A percentile compares a stretch with the other conserved stretches of the same genome.
Evolutionary conservation across 2,797 vertebrate species (phyloP).

Genomic region (Sebastes nivosus): DNA sequence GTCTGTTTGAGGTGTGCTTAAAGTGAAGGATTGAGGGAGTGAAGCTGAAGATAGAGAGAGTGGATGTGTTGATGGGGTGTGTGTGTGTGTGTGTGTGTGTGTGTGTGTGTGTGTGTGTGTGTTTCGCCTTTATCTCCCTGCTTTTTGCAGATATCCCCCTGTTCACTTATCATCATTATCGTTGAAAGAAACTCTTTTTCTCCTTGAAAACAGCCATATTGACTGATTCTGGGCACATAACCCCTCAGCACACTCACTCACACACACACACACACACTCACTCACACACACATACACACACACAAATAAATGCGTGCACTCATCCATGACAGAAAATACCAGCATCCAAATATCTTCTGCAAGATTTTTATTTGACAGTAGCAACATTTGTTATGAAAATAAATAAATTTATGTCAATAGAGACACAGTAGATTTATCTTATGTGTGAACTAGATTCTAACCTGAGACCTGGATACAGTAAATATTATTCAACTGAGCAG

Average conservation of each 20-base stretch:
- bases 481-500: not conserved
- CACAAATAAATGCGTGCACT: not conserved
- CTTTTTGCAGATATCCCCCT: not conserved
- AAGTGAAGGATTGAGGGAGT: conserved; percentile 23
- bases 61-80: conserved; percentile 7
- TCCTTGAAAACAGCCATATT: conserved; percentile 23
- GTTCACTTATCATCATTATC: conserved; percentile 34
- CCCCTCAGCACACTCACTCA: not conserved
- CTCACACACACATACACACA: not conserved
- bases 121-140: not conserved
- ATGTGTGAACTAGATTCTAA: not conserved
- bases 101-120: conserved; percentile 1
- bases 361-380: conserved; percentile 51
- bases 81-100: conserved; percentile 7
- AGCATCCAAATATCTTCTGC: conserved; percentile 2
- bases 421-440: not conserved
- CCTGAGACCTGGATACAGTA: conserved; percentile 1
- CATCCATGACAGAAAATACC: conserved; percentile 18
- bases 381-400: conserved; percentile 19
- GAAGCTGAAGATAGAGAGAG: not conserved
- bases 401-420: not conserved
- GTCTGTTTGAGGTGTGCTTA: conserved; percentile 45
- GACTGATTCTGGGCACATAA: conserved; percentile 5
- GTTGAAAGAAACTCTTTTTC: conserved; percentile 17
- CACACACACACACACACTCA: not conserved